phyloP scores from a whole-genome alignment of 2,888 invertebrate genomes.

The Ypsolopha scabrella region DNA sequence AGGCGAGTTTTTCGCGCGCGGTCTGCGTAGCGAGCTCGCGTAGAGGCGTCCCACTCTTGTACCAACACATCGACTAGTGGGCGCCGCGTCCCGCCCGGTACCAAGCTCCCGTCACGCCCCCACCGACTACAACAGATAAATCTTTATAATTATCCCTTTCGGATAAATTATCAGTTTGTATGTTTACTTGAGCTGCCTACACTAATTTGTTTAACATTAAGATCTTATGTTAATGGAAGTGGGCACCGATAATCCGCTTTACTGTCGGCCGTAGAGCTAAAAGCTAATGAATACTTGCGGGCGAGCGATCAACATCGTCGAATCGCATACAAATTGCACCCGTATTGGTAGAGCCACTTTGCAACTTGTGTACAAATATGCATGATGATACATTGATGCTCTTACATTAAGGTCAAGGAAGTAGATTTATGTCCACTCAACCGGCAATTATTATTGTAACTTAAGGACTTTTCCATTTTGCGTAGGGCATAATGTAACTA shows the following conservation, averaged over 20 bases:
- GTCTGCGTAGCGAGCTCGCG: slow-evolving; percentile 8
- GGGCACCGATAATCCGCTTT: slow-evolving; percentile 17
- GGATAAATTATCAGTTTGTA: slow-evolving; percentile 7
- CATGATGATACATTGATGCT: too few relatives aligned
- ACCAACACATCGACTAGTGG: slow-evolving; percentile 32
- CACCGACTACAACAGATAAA: slow-evolving; percentile 27
- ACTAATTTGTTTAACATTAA: slow-evolving; percentile 9
- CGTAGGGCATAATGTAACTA: too few relatives aligned
- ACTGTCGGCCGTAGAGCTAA: slow-evolving; percentile 19
- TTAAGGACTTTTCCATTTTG: too few relatives aligned
- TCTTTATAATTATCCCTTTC: slow-evolving; percentile 20
- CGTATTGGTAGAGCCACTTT: neutral
- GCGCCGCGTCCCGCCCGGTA: slow-evolving; percentile 26
- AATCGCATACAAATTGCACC: slow-evolving; percentile 46
- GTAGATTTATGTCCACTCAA: too few relatives aligned
- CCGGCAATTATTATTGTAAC: too few relatives aligned
- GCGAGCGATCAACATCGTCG: slow-evolving; percentile 41
- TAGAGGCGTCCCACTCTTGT: slow-evolving; percentile 46
- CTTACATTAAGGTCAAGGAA: too few relatives aligned
- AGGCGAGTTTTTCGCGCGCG: neutral
- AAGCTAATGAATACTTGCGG: slow-evolving; percentile 30
- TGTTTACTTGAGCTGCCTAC: slow-evolving; percentile 8
- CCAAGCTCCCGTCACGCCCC: slow-evolving; percentile 16
- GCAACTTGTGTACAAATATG: neutral
- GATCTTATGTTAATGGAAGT: slow-evolving; percentile 20